A percentile compares a stretch with the other conserved stretches of the same genome.
phyloP scores from a whole-genome alignment of 30 jellyfish, hydroid and myxozoan species.

The Phacellophora camtschatica region DNA sequence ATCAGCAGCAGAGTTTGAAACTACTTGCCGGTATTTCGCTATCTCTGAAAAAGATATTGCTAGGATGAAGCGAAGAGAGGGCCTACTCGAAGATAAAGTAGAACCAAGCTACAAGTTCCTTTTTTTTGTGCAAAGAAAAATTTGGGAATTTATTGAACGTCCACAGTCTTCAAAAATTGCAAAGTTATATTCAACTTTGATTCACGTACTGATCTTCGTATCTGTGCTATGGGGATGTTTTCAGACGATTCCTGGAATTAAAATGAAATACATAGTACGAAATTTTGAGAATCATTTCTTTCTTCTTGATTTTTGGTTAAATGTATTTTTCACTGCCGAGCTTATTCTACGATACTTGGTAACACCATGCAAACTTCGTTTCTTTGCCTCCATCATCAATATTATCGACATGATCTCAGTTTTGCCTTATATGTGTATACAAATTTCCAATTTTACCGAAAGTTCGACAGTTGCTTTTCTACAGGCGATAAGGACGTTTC shows the following conservation, averaged over 20 bases:
- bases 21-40: slow-evolving; percentile 53
- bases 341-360: slow-evolving; percentile 5
- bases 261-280: neutral
- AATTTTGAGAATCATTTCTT: slow-evolving; percentile 2
- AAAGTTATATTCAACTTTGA: slow-evolving; percentile 5
- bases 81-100: neutral
- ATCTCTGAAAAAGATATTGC: slow-evolving; percentile 41
- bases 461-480: slow-evolving; percentile 27
- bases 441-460: neutral
- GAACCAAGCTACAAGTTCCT: neutral
- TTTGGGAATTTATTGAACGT: slow-evolving; percentile 62
- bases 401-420: slow-evolving; percentile 64
- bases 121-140: neutral
- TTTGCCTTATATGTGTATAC: slow-evolving; percentile 31
- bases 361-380: slow-evolving; percentile 45
- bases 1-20: slow-evolving; percentile 45
- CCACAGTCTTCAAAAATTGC: slow-evolving; percentile 74
- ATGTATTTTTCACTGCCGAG: slow-evolving; percentile 60
- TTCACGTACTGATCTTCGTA: neutral
- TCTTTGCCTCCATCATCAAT: slow-evolving; percentile 32
- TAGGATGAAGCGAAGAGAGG: slow-evolving; percentile 62
- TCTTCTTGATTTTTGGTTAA: slow-evolving; percentile 29
- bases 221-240: slow-evolving; percentile 60
- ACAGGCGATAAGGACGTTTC: slow-evolving; percentile 30
- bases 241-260: slow-evolving; percentile 46